Evolutionary conservation across 1,140 invertebrate species (phyloP).

Genomic region (Fopius arisanus): DNA sequence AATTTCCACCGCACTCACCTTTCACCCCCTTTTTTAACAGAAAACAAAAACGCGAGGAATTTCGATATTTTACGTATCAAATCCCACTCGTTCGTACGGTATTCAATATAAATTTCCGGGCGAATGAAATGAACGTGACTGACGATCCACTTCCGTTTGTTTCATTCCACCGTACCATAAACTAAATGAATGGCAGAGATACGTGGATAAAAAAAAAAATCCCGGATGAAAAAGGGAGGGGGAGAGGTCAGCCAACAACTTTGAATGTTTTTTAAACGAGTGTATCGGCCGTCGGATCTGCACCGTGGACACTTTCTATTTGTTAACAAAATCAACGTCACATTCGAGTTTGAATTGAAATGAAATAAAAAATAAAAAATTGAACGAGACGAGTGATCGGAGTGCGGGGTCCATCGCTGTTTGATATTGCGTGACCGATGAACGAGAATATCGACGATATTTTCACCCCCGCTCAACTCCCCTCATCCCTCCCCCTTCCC

Average conservation of each 20-base stretch:
- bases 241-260: not conserved
- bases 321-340: slow-evolving; percentile 19
- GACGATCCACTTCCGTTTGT: slow-evolving; percentile 26
- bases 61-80: slow-evolving; percentile 15
- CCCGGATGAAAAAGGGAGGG: not conserved
- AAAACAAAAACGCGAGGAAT: not conserved
- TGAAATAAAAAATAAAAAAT: not conserved
- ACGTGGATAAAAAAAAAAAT: slow-evolving; percentile 12
- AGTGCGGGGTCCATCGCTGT: not conserved
- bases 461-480: not conserved
- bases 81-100: not conserved
- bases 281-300: not conserved
- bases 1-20: too few relatives aligned
- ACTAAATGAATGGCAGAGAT: slow-evolving; percentile 18
- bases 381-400: not conserved
- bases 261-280: slow-evolving; percentile 11
- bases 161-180: slow-evolving; percentile 15
- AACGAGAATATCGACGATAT: not conserved
- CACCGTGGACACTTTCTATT: slow-evolving; percentile 9
- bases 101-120: slow-evolving; percentile 28
- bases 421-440: slow-evolving; percentile 22
- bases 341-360: not conserved
- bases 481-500: too few relatives aligned
- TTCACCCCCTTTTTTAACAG: not conserved
- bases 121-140: slow-evolving; percentile 20